Percentiles rank a stretch among this genome's conserved stretches.
Evolutionary conservation across 2,888 invertebrate species (phyloP).

Genomic region (Sycophila texana): DNA sequence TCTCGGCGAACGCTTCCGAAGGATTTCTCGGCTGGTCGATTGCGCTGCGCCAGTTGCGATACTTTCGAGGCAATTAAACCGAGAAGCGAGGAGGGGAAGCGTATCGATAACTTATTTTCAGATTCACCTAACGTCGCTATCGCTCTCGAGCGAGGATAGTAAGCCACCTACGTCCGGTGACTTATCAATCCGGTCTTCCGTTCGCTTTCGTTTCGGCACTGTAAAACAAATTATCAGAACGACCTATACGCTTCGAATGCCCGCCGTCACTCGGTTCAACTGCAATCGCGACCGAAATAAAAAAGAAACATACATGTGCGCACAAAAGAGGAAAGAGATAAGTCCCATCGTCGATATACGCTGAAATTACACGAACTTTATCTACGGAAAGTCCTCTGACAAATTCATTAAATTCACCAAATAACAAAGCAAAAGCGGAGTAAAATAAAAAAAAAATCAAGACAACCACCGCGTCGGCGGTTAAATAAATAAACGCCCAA

Average conservation of each 20-base stretch:
- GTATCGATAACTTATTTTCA: conserved; percentile 52
- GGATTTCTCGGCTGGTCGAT: too few species aligned
- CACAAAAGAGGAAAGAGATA: conserved; percentile 36
- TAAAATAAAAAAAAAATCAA: background rate
- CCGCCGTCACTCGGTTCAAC: conserved; percentile 3
- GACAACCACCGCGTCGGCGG: background rate
- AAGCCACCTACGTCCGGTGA: conserved; percentile 71
- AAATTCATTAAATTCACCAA: background rate
- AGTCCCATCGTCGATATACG: conserved; percentile 25
- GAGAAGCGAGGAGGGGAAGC: background rate
- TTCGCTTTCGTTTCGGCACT: conserved; percentile 59
- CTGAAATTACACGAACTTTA: conserved; percentile 29
- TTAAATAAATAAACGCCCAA: background rate
- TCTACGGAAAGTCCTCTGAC: conserved; percentile 27
- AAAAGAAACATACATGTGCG: background rate
- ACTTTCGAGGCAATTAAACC: conserved; percentile 1
- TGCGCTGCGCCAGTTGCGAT: too few species aligned
- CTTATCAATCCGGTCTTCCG: conserved; percentile 73
- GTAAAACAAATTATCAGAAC: conserved; percentile 49
- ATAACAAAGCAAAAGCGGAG: background rate
- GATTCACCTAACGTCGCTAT: conserved; percentile 58
- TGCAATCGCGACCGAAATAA: conserved; percentile 43
- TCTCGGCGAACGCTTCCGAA: background rate
- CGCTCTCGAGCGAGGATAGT: conserved; percentile 65
- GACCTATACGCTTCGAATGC: conserved; percentile 39